Evolutionary conservation across 2,888 invertebrate species (phyloP).

Genomic region (Lasioglossum oenotherae): DNA sequence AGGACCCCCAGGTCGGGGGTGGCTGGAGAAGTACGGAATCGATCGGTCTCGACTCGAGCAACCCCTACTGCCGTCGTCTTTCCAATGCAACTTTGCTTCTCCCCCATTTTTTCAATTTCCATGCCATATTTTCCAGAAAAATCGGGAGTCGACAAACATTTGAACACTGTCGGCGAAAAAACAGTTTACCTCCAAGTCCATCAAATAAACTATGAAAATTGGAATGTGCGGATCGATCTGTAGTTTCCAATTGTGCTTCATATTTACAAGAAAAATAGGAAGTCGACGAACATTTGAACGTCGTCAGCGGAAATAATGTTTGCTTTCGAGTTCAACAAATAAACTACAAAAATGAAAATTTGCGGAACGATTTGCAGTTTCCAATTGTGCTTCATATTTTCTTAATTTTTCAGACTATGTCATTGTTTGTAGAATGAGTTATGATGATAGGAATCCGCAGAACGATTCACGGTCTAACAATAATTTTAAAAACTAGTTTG

Average conservation of each 20-base stretch:
- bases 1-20: constrained; percentile 54
- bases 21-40: constrained; percentile 62
- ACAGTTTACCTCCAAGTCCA: neutral
- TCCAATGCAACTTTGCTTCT: constrained; percentile 51
- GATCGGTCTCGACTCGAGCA: constrained; percentile 65
- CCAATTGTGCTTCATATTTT: neutral
- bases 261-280: neutral
- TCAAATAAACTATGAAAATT: neutral
- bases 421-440: neutral
- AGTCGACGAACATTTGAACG: constrained; percentile 2
- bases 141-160: constrained; percentile 2
- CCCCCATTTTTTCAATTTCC: constrained; percentile 38
- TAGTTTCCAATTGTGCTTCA: neutral
- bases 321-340: neutral
- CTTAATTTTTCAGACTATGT: no score
- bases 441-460: no score
- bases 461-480: neutral
- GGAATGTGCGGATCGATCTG: neutral
- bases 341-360: neutral
- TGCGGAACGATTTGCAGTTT: neutral
- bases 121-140: constrained; percentile 17
- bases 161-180: neutral
- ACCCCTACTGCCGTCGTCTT: constrained; percentile 59
- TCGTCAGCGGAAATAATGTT: neutral
- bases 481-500: neutral